Percentiles rank a stretch among this genome's conserved stretches.
Evolutionary conservation across 2,113 vertebrate species (phyloP).

Genomic region (Heterocephalus glaber): DNA sequence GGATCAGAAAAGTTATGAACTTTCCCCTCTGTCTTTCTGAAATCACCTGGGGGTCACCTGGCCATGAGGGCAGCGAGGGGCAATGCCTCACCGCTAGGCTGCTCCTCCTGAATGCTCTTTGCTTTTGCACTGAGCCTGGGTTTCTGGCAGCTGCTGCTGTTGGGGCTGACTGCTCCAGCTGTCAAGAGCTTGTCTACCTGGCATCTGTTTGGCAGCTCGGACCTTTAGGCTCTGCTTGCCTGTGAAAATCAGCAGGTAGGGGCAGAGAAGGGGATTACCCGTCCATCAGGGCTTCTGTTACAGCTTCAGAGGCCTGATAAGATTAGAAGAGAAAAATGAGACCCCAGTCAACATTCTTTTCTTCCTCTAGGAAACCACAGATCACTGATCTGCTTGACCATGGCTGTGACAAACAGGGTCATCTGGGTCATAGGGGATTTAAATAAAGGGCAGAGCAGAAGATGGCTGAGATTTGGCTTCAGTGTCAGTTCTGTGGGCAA

Average conservation of each 20-base stretch:
- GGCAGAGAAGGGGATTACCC: not conserved
- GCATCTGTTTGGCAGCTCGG: not conserved
- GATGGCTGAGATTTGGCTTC: not conserved
- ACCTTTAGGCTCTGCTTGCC: conserved; percentile 37
- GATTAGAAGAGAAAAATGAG: conserved; percentile 37
- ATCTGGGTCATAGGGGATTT: conserved; percentile 20
- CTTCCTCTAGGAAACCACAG: conserved; percentile 32
- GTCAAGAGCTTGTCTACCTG: conserved; percentile 54
- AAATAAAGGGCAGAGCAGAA: conserved; percentile 32
- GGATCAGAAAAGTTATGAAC: conserved; percentile 12
- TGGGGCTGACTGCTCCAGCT: not conserved
- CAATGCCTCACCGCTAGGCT: not conserved
- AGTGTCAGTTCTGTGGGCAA: not conserved
- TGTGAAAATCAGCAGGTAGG: conserved; percentile 15
- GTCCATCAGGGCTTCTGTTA: conserved; percentile 22
- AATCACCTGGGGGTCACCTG: not conserved
- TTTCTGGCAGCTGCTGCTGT: conserved; percentile 51
- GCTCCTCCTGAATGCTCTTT: not conserved
- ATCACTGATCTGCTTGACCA: not conserved
- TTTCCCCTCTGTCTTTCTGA: not conserved
- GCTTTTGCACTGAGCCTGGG: not conserved
- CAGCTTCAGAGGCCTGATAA: not conserved
- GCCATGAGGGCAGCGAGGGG: not conserved
- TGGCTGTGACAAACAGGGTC: not conserved
- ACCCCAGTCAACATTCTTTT: not conserved